Percentiles rank a stretch among this genome's conserved stretches.
phyloP scores from a whole-genome alignment of 2,888 invertebrate genomes.

The Lycaena phlaeas region DNA sequence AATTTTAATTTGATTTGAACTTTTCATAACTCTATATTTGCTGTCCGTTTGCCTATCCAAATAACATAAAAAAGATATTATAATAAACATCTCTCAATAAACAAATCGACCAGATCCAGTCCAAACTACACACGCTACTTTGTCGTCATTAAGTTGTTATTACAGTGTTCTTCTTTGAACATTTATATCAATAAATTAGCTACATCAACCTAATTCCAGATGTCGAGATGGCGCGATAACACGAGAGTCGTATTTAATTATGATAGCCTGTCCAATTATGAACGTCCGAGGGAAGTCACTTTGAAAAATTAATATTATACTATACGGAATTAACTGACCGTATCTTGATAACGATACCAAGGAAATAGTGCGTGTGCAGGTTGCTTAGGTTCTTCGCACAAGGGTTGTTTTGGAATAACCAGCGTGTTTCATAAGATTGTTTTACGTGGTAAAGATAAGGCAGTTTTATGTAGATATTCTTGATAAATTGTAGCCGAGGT shows the following conservation, averaged over 20 bases:
- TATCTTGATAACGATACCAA: slow-evolving; percentile 8
- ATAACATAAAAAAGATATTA: no score
- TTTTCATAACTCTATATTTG: no score
- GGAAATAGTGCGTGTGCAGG: not conserved
- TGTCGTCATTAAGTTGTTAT: no score
- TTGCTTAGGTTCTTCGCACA: not conserved
- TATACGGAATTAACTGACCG: slow-evolving; percentile 10
- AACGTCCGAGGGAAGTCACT: slow-evolving; percentile 8
- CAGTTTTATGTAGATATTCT: slow-evolving; percentile 11
- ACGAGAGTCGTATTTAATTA: slow-evolving; percentile 8
- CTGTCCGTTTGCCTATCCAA: no score
- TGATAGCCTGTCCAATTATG: slow-evolving; percentile 9
- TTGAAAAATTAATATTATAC: slow-evolving; percentile 8
- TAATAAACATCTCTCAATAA: no score
- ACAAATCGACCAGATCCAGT: no score
- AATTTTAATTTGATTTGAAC: no score
- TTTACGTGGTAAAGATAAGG: slow-evolving; percentile 7
- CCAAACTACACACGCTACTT: no score
- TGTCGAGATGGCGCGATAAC: slow-evolving; percentile 17
- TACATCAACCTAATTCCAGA: slow-evolving; percentile 13
- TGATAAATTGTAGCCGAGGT: slow-evolving; percentile 10
- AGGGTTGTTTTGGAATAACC: not conserved
- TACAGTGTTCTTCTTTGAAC: no score
- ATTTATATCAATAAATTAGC: slow-evolving; percentile 2
- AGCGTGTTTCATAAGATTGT: not conserved